Base-by-base conservation (phyloP, 2,113 vertebrate species). In the Psittacus erithacus region DNA sequence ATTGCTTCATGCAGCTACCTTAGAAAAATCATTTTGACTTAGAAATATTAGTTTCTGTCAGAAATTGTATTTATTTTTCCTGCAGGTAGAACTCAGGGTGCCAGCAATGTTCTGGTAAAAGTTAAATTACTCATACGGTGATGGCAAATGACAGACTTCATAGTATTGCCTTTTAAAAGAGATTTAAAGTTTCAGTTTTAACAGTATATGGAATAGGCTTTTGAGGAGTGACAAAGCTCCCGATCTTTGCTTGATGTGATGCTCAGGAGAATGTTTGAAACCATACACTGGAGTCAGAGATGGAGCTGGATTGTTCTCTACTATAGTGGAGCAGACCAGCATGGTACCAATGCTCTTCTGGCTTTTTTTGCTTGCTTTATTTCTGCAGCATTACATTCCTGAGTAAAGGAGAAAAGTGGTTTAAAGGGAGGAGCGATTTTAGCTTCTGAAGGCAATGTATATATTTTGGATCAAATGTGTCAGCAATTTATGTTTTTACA, bases 31-130 rank as follows among this genome's bases (percentile, higher is more conserved):
- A 31, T 68, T 88, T 95, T 90, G 84, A 94, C 92, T 93, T 88
- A 92, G 35, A 94, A 94, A 77, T 94, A 93, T 82, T 92, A 79
- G 74, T 91, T 96, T 88, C 79, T 96, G 84, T 94, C 59, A 92
- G 35, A 88, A 87, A 65, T 46, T 78, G 41, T 90, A 74, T 94
- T 85, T 89, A 33, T 91, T 94, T 93, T 82, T 93, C 67, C 83
- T 79, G 33, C 25, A 47, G 89, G 63, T 90, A 79, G 86, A 75
- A 89, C 53, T 94, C 73, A 43, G 75, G 53, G 76, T 91, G 64
- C 92, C 86, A 92, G 24, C 68, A 92, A 31, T 35, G 28, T 71
- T 97, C 82, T 92, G 80, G 63, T 65, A 65, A 78, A 97, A 95
- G 85, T 85, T 87, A 82, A 91, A 96, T 90, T 83, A 78, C 59